phyloP scores from a whole-genome alignment of 2,888 invertebrate genomes.

The Eledone cirrhosa region DNA sequence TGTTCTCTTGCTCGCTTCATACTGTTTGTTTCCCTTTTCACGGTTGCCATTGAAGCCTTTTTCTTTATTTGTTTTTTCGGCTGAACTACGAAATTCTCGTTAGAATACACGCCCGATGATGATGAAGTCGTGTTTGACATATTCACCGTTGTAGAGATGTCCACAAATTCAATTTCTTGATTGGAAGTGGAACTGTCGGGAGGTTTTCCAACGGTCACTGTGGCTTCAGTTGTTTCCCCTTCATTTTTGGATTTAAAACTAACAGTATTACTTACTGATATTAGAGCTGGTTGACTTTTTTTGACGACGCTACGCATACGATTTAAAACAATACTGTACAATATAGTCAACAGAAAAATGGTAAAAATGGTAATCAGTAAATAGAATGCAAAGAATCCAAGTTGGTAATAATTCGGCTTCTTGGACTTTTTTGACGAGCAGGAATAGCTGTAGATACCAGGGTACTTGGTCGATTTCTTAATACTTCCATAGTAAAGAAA shows the following conservation, averaged over 20 bases:
- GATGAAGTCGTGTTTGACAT: too few relatives aligned
- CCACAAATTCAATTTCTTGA: too few relatives aligned
- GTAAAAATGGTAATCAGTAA: background rate
- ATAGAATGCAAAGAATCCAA: constrained; percentile 14
- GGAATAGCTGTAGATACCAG: background rate
- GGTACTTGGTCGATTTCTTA: background rate
- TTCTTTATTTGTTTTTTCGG: too few relatives aligned
- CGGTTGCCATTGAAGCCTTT: too few relatives aligned
- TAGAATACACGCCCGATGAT: too few relatives aligned
- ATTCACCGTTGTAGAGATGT: too few relatives aligned
- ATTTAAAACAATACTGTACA: background rate
- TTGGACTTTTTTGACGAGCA: background rate
- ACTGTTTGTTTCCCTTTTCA: background rate
- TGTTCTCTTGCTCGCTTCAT: background rate
- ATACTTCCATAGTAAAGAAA: constrained; percentile 18
- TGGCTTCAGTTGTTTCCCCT: too few relatives aligned
- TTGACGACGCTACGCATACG: background rate
- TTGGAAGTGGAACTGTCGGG: background rate
- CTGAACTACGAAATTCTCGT: too few relatives aligned
- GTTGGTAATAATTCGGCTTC: background rate
- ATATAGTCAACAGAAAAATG: background rate
- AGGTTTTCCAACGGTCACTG: background rate
- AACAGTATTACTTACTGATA: background rate
- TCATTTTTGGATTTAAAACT: background rate
- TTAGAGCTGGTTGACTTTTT: background rate